Evolutionary conservation across 2,113 vertebrate genomes (phyloP), one percentile per base, ranked within the genome.

Genomic region (Agapornis roseicollis): DNA sequence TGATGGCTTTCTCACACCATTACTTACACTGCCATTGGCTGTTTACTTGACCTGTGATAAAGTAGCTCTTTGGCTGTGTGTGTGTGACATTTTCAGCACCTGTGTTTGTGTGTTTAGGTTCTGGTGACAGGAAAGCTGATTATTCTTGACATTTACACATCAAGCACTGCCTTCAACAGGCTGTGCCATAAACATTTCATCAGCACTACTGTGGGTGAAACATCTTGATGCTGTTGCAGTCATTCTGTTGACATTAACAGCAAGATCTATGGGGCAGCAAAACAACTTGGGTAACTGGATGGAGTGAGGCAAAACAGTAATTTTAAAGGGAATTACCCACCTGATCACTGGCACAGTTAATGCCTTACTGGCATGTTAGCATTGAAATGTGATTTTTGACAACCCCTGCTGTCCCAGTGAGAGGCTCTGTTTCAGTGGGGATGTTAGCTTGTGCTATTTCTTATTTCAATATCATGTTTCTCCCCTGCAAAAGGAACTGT

Each of bases 201-300:
- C 71, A 35, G 60, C 42, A 12, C 70, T 97, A 63, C 85, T 93
- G 94, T 71, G 79, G 85, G 53, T 93, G 76, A 96, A 90, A 42
- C 78, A 96, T 94, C 93, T 92, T 91, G 91, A 94, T 3, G 65
- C 64, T 81, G 47, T 80, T 77, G 83, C 64, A 93, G 93, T 55
- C 85, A 96, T 96, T 95, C 61, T 94, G 90, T 89, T 96, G 91
- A 94, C 88, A 90, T 94, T 97, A 96, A 93, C 44, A 33, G 82
- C 87, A 84, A 96, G 90, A 96, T 85, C 69, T 71, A 73, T 49
- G 73, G 58, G 73, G 69, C 11, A 85, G 76, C 49, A 93, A 96
- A 96, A 95, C 68, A 92, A 94, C 86, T 60, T 88, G 79, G 82
- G 72, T 92, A 92, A 96, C 76, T 85, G 85, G 88, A 71, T 82